Conservation (phyloP, 2,113 vertebrate species). For the Mandrillus leucophaeus region DNA sequence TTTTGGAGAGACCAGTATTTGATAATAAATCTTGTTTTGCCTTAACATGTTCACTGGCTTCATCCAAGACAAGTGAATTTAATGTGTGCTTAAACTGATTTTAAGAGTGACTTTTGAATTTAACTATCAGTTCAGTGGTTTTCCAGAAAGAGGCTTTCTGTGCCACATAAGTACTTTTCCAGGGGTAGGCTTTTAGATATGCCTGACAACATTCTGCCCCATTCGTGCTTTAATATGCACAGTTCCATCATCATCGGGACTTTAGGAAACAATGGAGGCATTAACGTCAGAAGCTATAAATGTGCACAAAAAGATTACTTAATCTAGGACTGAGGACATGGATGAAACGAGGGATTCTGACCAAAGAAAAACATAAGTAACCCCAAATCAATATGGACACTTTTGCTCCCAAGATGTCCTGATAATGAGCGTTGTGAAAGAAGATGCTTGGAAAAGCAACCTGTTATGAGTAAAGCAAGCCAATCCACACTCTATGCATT, state of each 20-base stretch:
- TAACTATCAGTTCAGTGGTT: background rate
- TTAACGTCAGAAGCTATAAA: background rate
- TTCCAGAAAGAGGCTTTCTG: background rate
- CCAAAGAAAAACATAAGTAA: background rate
- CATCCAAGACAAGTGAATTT: background rate
- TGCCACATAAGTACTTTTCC: background rate
- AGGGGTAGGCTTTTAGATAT: background rate
- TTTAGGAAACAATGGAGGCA: background rate
- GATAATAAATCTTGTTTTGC: background rate
- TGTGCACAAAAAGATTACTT: background rate
- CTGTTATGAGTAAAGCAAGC: background rate
- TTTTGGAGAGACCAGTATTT: background rate
- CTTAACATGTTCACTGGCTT: background rate
- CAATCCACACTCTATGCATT: background rate
- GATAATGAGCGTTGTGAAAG: rapidly evolving
- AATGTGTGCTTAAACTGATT: background rate
- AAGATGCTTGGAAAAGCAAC: background rate
- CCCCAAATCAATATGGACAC: background rate
- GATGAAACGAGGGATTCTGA: background rate
- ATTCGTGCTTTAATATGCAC: background rate
- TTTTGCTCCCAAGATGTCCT: background rate
- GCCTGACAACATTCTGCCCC: background rate
- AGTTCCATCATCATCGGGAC: background rate
- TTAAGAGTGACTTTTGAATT: background rate
- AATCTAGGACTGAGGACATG: background rate